Conservation (phyloP, 35 echinoderm and acorn worm species). For the Heliocidaris erythrogramma region DNA sequence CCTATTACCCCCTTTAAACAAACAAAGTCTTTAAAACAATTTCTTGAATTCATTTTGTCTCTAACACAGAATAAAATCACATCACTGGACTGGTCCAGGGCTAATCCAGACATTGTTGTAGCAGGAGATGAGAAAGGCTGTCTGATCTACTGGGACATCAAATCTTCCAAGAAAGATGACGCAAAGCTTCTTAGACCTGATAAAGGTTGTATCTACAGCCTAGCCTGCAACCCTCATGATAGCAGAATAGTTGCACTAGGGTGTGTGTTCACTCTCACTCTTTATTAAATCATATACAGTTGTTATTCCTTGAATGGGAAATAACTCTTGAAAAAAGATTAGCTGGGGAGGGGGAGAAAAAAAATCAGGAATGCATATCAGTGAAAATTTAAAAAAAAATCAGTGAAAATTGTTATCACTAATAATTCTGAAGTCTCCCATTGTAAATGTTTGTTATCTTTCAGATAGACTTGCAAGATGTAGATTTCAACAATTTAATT, state of each 20-base stretch:
- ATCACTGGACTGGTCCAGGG: constrained; percentile 67
- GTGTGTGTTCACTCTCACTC: constrained; percentile 32
- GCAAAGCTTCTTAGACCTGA: constrained; percentile 69
- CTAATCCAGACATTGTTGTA: constrained; percentile 56
- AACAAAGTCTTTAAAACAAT: background rate
- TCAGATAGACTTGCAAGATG: background rate
- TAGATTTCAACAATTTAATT: background rate
- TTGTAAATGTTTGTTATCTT: background rate
- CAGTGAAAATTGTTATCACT: no score
- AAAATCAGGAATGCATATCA: no score
- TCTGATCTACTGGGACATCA: constrained; percentile 79
- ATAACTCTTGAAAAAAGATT: no score
- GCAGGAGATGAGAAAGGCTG: constrained; percentile 89
- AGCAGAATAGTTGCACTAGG: constrained; percentile 64
- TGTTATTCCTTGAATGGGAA: no score
- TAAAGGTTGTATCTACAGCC: constrained; percentile 52
- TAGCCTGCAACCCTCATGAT: constrained; percentile 63
- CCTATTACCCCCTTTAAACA: background rate
- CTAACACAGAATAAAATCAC: constrained; percentile 83
- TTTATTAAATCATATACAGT: background rate
- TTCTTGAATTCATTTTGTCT: background rate
- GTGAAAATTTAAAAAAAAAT: no score
- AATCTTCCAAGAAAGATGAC: constrained; percentile 45
- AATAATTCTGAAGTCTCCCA: no score
- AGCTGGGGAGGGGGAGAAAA: no score